Evolutionary conservation across 1,140 invertebrate genomes (phyloP).

Genomic region (Lysiphlebus fabarum): DNA sequence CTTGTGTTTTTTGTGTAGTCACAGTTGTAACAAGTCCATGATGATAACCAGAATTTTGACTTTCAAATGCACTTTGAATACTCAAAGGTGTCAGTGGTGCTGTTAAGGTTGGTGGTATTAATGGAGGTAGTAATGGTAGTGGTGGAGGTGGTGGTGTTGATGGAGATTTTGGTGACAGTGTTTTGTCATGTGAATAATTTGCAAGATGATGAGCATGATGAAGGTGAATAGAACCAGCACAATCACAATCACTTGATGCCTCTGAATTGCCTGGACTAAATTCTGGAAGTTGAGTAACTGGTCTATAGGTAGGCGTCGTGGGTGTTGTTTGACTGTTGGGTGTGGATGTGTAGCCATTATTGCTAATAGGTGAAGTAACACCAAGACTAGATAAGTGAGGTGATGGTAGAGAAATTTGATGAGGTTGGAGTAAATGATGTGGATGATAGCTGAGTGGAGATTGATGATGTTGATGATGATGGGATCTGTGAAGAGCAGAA

Average conservation of each 20-base stretch:
- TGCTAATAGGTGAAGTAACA: not conserved
- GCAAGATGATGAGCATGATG: slow-evolving; percentile 20
- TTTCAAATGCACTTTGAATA: slow-evolving; percentile 32
- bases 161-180: slow-evolving; percentile 24
- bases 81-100: not conserved
- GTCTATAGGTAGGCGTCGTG: slow-evolving; percentile 19
- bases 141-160: no score
- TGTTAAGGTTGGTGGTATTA: no score
- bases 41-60: slow-evolving; percentile 26
- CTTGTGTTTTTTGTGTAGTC: slow-evolving; percentile 35
- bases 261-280: slow-evolving; percentile 44
- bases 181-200: slow-evolving; percentile 14
- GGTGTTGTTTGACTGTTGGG: slow-evolving; percentile 18
- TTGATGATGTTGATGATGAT: slow-evolving; percentile 29
- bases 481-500: not conserved
- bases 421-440: slow-evolving; percentile 36
- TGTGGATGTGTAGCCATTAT: slow-evolving; percentile 7
- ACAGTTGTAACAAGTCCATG: slow-evolving; percentile 24
- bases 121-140: slow-evolving; percentile 9
- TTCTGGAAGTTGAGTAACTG: slow-evolving; percentile 29
- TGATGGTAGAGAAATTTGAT: slow-evolving; percentile 29
- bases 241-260: slow-evolving; percentile 51
- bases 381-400: slow-evolving; percentile 35
- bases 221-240: slow-evolving; percentile 20
- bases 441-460: slow-evolving; percentile 28